Evolutionary conservation across 2,888 invertebrate genomes (phyloP), one percentile per base, ranked within the genome.

Genomic region (Amphipoea oculea): DNA sequence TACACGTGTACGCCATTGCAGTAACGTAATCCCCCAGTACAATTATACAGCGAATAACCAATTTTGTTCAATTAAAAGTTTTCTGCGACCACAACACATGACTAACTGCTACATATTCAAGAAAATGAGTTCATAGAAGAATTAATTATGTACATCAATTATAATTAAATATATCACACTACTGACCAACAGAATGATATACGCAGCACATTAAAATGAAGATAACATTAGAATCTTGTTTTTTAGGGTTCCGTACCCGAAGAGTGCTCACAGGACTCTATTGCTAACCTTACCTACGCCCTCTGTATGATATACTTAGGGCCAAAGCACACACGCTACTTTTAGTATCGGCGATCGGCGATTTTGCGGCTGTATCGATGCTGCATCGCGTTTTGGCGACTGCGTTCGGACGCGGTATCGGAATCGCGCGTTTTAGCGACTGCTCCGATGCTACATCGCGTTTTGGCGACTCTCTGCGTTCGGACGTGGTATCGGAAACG

Each of bases 71-170:
- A 88, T 88, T 88, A 88, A 84, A 88, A 81, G 70, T 82, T 82
- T 87, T 86, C 78, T 84, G 69, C 63, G 62, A 82, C 82, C 76
- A 63, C 77, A 82, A 73, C 73, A 70, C 29, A 67, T 74, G 81
- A 86, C 78, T 86, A 79, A 88, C 79, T 88, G 79, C 62, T 89
- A 82, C 83, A 86, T 88, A 89, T 88, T 87, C 83, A 85, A 83
- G 78, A 82, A 75, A 86, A 84, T 83, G 66, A 78, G 62, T 73
- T 70, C 71, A 78, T 81, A 84, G 57, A 57, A 63, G 29, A 68
- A 62, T 74, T 73, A 68, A 79, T 80, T 84, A 86, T 68, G 72
- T 66, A 74, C 62, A 81, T 79, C 71, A 78, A 88, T 87, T 82
- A 78, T 23, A 74, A 76, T 73, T 79, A 76, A 70, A 68, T 57